These are phyloP conservation scores for Anguilla anguilla DNA, from an alignment of 2,797 vertebrate species.

Conservation along the genomic window DNA sequence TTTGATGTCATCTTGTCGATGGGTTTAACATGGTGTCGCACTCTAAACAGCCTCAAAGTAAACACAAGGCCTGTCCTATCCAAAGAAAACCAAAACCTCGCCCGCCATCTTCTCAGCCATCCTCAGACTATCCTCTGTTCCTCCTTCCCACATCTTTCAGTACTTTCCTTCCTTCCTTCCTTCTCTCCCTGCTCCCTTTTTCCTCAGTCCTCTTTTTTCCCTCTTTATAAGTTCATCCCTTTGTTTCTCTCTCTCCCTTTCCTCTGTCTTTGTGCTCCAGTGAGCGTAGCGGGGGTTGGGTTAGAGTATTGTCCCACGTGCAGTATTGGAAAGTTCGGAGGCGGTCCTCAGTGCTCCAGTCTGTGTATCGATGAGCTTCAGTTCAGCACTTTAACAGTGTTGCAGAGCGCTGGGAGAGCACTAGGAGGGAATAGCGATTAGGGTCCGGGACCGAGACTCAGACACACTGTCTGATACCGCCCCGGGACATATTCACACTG, in stretches of 20 bases:
- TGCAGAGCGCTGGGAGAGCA: slow-evolving; percentile 35
- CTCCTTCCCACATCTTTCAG: background rate
- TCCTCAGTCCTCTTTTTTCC: slow-evolving; percentile 24
- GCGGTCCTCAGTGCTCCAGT: background rate
- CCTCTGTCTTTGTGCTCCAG: background rate
- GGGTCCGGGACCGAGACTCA: slow-evolving; percentile 37
- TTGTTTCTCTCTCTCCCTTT: slow-evolving; percentile 1
- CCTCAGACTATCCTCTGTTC: background rate
- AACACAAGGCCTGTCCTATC: background rate
- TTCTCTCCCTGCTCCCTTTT: background rate
- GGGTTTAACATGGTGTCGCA: background rate
- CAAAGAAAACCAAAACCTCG: background rate
- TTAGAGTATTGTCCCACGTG: background rate
- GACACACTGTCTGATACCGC: background rate
- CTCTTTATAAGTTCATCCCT: slow-evolving; percentile 24
- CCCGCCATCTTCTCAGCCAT: background rate
- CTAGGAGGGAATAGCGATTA: slow-evolving; percentile 28
- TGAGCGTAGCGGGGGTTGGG: background rate
- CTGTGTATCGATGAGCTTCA: slow-evolving; percentile 46
- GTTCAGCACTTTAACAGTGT: slow-evolving; percentile 45
- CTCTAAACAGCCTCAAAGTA: background rate
- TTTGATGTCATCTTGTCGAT: background rate
- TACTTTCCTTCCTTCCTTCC: background rate
- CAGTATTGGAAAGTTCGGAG: background rate
- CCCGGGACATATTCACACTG: slow-evolving; percentile 35